Evolutionary conservation across 1,140 invertebrate genomes (phyloP).

Genomic region (Diabrotica virgifera): DNA sequence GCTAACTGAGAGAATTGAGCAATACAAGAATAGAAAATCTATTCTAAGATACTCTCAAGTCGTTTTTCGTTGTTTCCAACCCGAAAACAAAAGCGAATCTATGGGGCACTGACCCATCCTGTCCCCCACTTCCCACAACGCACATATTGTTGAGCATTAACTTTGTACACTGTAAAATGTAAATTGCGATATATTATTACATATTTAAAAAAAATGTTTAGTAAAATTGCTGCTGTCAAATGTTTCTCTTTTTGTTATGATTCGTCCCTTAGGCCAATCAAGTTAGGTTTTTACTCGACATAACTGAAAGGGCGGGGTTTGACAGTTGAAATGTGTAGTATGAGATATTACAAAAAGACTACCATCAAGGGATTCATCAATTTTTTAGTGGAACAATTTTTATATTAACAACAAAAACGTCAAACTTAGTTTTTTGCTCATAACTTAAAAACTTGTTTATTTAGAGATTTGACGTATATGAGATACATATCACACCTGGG

Average conservation of each 20-base stretch:
- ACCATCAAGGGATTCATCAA: no score
- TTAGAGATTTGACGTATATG: no score
- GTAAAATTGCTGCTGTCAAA: background rate
- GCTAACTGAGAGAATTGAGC: constrained; percentile 1
- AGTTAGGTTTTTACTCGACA: no score
- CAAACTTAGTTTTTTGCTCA: no score
- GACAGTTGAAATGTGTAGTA: no score
- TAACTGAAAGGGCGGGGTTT: no score
- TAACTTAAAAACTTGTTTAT: no score
- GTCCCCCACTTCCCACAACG: constrained; percentile 8
- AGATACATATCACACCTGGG: no score
- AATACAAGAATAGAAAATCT: constrained; percentile 15
- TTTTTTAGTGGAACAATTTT: no score
- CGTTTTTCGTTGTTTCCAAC: constrained; percentile 11
- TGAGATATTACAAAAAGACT: no score
- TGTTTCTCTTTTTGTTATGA: background rate
- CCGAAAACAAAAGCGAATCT: constrained; percentile 17
- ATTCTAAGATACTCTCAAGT: constrained; percentile 11
- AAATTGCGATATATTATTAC: background rate
- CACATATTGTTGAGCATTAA: background rate
- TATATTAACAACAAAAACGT: no score
- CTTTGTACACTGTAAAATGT: background rate
- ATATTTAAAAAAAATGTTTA: background rate
- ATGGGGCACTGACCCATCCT: constrained; percentile 17
- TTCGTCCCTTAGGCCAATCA: no score